A percentile compares a stretch with the other conserved stretches of the same genome.
Evolutionary conservation across 2,888 invertebrate species (phyloP).

Genomic region (Patella caerulea): DNA sequence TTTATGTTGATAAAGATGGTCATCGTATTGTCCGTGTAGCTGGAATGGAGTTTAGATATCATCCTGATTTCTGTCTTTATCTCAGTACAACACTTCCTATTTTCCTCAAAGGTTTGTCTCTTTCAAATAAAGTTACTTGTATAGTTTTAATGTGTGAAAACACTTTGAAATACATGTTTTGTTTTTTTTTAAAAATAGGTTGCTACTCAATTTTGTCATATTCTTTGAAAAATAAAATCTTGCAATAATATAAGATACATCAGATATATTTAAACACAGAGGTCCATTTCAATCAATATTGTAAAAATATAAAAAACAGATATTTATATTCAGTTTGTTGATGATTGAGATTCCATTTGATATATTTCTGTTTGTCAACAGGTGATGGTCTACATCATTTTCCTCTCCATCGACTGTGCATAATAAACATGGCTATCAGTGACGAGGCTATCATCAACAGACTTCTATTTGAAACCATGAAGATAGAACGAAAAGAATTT

Average conservation of each 20-base stretch:
- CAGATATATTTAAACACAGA: too few relatives aligned
- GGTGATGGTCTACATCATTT: constrained; percentile 62
- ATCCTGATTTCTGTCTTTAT: constrained; percentile 66
- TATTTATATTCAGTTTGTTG: too few relatives aligned
- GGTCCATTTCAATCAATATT: too few relatives aligned
- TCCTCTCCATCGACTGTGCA: constrained; percentile 61
- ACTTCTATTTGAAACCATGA: constrained; percentile 65
- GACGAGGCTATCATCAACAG: constrained; percentile 67
- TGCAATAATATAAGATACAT: too few relatives aligned
- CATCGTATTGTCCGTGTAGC: constrained; percentile 59
- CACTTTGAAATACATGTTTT: too few relatives aligned
- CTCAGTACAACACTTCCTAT: constrained; percentile 64
- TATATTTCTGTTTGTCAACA: constrained; percentile 26
- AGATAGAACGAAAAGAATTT: constrained; percentile 66
- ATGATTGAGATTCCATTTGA: not conserved
- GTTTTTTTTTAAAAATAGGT: too few relatives aligned
- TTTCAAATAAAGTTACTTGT: too few relatives aligned
- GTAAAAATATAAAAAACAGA: too few relatives aligned
- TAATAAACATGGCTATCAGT: constrained; percentile 65
- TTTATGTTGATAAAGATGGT: constrained; percentile 61
- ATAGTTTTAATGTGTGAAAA: too few relatives aligned
- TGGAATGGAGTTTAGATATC: constrained; percentile 55
- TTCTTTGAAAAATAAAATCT: too few relatives aligned
- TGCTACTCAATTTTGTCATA: too few relatives aligned
- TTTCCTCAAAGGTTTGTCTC: constrained; percentile 60